Conservation (phyloP, 2,113 vertebrate species). For the Aegithalos caudatus region DNA sequence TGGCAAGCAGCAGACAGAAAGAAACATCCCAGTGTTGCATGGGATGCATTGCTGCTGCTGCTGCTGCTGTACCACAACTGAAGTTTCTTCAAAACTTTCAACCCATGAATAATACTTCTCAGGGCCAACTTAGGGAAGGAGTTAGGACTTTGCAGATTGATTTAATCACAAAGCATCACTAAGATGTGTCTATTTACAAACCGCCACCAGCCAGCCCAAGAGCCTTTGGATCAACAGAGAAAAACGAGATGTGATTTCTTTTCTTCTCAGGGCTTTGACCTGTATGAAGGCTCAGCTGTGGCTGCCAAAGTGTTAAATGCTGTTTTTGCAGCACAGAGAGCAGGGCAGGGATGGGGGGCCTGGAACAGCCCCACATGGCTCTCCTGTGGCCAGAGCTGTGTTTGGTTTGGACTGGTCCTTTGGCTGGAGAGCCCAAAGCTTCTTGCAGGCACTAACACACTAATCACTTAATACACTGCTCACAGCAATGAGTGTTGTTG, state of each 20-base stretch:
- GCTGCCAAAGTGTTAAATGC: background rate
- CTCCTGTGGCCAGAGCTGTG: fast-evolving
- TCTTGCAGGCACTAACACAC: background rate
- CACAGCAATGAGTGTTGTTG: background rate
- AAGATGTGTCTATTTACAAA: background rate
- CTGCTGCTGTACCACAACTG: background rate
- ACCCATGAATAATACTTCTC: background rate
- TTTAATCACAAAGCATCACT: background rate
- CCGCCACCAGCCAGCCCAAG: background rate
- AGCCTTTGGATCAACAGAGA: background rate
- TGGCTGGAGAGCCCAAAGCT: background rate
- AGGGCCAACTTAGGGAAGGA: background rate
- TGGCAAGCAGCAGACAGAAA: background rate
- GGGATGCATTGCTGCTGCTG: background rate
- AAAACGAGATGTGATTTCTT: background rate
- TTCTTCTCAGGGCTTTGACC: background rate
- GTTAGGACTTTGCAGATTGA: background rate
- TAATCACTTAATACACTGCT: background rate
- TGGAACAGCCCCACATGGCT: background rate
- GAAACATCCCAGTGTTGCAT: fast-evolving
- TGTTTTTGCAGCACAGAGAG: background rate
- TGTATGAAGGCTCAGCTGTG: background rate
- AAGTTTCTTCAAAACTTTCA: background rate
- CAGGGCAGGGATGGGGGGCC: background rate
- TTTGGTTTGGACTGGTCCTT: background rate